Evolutionary conservation across 1,140 invertebrate genomes (phyloP).

Genomic region (Ectropis grisescens): DNA sequence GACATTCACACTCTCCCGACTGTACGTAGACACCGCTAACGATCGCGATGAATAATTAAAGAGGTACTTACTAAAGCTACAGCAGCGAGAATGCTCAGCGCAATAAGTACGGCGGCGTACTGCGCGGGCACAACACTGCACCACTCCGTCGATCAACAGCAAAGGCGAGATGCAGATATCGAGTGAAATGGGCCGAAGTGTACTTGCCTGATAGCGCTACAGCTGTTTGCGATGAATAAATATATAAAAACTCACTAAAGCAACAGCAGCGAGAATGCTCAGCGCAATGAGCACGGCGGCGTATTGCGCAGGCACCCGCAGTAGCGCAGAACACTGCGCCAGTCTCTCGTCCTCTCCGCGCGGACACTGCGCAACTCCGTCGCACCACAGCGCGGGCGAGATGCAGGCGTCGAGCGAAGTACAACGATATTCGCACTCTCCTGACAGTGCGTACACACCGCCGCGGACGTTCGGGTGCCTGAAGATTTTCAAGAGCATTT

Average conservation of each 20-base stretch:
- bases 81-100: slow-evolving; percentile 38
- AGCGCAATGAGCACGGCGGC: slow-evolving; percentile 71
- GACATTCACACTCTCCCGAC: slow-evolving; percentile 80
- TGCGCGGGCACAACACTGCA: slow-evolving; percentile 84
- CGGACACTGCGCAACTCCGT: slow-evolving; percentile 87
- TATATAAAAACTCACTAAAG: slow-evolving; percentile 30
- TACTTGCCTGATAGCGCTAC: slow-evolving; percentile 80
- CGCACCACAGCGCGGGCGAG: slow-evolving; percentile 89
- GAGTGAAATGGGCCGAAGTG: slow-evolving; percentile 84
- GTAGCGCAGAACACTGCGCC: slow-evolving; percentile 80
- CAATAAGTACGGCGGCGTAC: slow-evolving; percentile 73
- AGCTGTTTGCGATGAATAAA: too few species aligned
- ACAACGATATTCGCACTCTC: slow-evolving; percentile 85
- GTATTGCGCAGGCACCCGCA: slow-evolving; percentile 81
- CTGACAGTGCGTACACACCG: slow-evolving; percentile 72
- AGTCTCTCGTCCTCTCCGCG: slow-evolving; percentile 89
- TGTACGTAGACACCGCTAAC: slow-evolving; percentile 73
- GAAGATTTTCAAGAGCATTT: slow-evolving; percentile 10
- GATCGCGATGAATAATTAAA: too few species aligned
- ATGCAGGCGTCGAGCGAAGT: slow-evolving; percentile 91
- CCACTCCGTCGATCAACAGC: slow-evolving; percentile 90
- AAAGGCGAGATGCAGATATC: slow-evolving; percentile 89
- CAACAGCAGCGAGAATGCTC: slow-evolving; percentile 34
- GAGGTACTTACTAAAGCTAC: slow-evolving; percentile 37
- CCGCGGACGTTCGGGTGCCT: slow-evolving; percentile 52